These are phyloP conservation scores for Agrochola litura DNA, from an alignment of 2,888 invertebrate species.

Conservation along the genomic window DNA sequence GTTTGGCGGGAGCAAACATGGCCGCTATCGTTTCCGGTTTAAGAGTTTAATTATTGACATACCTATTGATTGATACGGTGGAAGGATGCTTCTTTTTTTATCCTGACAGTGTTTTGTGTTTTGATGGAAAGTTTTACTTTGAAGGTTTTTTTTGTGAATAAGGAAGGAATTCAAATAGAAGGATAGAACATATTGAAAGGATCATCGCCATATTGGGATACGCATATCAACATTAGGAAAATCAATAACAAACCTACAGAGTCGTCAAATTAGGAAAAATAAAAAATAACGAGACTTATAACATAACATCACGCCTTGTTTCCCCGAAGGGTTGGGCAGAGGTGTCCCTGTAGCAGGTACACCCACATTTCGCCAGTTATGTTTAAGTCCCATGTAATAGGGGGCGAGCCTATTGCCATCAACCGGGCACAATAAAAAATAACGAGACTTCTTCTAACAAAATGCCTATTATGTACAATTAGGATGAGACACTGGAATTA, in stretches of 20 bases:
- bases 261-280: not conserved
- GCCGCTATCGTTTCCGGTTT: slow-evolving; percentile 65
- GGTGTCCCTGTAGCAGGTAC: too few species aligned
- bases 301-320: too few species aligned
- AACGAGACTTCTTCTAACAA: not conserved
- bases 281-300: not conserved
- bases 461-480: not conserved
- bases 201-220: not conserved
- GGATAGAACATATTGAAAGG: not conserved
- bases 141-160: not conserved
- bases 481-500: not conserved
- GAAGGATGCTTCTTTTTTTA: not conserved
- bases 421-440: too few species aligned
- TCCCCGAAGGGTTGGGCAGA: too few species aligned
- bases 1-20: slow-evolving; percentile 68
- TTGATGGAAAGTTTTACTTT: not conserved
- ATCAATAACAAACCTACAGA: not conserved
- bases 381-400: too few species aligned
- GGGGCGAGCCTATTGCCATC: too few species aligned
- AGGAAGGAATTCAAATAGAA: not conserved
- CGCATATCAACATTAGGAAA: not conserved
- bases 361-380: too few species aligned
- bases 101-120: not conserved
- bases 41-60: slow-evolving; percentile 57
- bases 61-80: slow-evolving; percentile 56